Base-by-base conservation (phyloP, 2,113 vertebrate genomes). In the Gobiocypris rarus region DNA sequence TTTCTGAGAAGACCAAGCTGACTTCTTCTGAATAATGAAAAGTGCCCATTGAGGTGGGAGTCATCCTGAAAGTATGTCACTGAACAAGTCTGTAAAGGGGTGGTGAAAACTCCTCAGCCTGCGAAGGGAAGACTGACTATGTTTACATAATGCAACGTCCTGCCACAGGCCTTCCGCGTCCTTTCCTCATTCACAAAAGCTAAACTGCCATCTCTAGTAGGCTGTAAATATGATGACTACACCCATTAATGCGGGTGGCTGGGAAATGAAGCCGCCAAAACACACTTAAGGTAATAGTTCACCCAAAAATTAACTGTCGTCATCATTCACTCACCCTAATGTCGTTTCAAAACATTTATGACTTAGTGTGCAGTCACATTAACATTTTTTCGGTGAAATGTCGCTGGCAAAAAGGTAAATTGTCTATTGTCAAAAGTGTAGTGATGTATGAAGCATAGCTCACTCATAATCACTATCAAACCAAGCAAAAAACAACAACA, bases 11-110 rank as follows among this genome's bases (percentile, higher is more conserved):
- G 45, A 70, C 43, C 5, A 56, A 41, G 58, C 78, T 50, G 43
- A 80, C 78, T 67, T 28, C 26, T 45, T 67, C 26, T 67, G 24
- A 79, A 79, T 79, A 63, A 80, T 80, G 43, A 75, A 67, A 28
- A 67, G 61, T 56, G 74, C 50, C 11, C 41, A 22, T 69, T 54
- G 28, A 74, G 56, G 31, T 61, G 58, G 58, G 80, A 87, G 87
- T 91, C 90, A 92, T 82, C 69, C 76, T 70, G 43, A 84, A 91
- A 86, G 86, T 86, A 89, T 9, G 61, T 73, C 82, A 75, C 67
- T 31, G 50, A 86, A 89, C 90, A 91, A 90, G 90, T 89, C 77
- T 34, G 82, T 84, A 87, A 87, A 85, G 70, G 76, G 85, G 48
- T 15, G 38, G 83, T 85, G 43, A 83, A 70, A 61, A 78, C 73